Base-by-base conservation (phyloP, 2,797 vertebrate genomes). In the Spondyliosoma cantharus region DNA sequence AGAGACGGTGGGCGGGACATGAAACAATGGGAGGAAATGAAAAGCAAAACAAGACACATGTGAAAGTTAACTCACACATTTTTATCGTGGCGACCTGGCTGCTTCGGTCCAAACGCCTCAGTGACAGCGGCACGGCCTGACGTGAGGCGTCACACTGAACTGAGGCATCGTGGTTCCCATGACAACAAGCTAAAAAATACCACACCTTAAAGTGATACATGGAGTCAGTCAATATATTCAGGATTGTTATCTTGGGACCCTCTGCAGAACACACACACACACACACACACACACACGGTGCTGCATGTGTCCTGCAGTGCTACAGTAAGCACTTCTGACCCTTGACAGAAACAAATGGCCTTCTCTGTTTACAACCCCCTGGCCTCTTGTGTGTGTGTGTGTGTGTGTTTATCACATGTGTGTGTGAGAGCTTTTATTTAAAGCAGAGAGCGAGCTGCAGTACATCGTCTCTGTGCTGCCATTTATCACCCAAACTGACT, bases 401-500 rank as follows among this genome's bases (percentile, higher is more conserved):
- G 68, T 61, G 60, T 68, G 82, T 80, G 57, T 84, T 80, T 29
- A 68, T 71, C 24, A 11, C 73, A 66, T 76, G 63, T 69, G 63
- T 70, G 50, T 63, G 27, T 4, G 1, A 48, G 65, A 15, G 61
- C 52, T 74, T 83, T 74, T 79, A 59, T 74, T 79, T 74, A 54
- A 54, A 13, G 8, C 16, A 20, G 20, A 3, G 60, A 46, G 52
- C 32, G 37, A 63, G 67, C 48, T 24, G 67, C 67, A 76, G 70
- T 60, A 25, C 71, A 17, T 74, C 74, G 68, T 57, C 76, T 69
- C 66, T 72, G 32, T 16, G 5, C 53, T 3, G 64, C 79, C 77
- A 80, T 91, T 82, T 45, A 82, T 90, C 89, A 90, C 73, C 75
- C 62, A 12, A 64, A 74, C 87, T 80, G 86, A 91, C 78, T 87